phyloP scores from a whole-genome alignment of 2,113 vertebrate species.

The Leptosomus discolor region DNA sequence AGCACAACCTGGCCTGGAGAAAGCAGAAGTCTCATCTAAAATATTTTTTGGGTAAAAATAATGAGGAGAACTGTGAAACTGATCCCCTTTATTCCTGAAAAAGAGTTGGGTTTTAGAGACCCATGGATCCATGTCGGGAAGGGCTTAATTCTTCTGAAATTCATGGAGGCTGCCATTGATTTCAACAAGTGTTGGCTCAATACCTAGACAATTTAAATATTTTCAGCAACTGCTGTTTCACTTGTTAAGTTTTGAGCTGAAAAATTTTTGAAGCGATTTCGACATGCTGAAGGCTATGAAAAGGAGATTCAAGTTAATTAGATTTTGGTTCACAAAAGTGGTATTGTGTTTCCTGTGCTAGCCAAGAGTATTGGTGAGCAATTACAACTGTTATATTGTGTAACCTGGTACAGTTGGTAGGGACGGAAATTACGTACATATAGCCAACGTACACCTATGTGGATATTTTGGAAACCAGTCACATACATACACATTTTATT shows the following conservation, averaged over 20 bases:
- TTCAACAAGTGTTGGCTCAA: background rate
- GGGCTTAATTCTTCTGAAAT: background rate
- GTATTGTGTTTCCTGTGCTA: background rate
- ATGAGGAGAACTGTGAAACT: background rate
- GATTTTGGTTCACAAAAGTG: background rate
- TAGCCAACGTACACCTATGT: background rate
- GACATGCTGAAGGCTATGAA: background rate
- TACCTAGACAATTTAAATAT: background rate
- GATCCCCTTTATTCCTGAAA: background rate
- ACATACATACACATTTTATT: background rate
- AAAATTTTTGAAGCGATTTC: background rate
- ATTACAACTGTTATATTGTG: background rate
- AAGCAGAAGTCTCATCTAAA: background rate
- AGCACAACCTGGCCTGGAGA: background rate
- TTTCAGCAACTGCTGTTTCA: background rate
- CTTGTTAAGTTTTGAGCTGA: background rate
- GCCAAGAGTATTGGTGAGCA: background rate
- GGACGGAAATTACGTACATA: background rate
- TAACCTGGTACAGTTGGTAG: background rate
- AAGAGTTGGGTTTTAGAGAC: background rate
- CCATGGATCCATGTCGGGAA: background rate
- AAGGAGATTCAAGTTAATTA: slow-evolving; percentile 4
- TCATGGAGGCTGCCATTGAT: background rate
- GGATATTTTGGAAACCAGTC: background rate
- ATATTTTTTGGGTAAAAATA: background rate